phyloP scores from a whole-genome alignment of 2,888 invertebrate species.

The Idaea straminata region DNA sequence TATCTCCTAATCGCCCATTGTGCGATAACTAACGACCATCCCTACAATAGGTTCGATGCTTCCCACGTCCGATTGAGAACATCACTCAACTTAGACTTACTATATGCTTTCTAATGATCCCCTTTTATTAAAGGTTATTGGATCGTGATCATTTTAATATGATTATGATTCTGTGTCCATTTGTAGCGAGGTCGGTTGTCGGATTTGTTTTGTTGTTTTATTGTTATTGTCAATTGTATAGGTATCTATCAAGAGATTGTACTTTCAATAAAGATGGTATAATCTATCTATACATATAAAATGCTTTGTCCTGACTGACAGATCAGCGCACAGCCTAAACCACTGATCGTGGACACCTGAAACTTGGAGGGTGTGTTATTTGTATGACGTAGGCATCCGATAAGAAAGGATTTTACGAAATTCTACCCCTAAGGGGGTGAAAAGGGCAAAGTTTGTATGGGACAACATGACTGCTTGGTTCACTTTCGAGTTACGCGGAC shows the following conservation, averaged over 20 bases:
- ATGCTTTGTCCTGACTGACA: too few relatives aligned
- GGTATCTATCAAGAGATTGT: not conserved
- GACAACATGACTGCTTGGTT: too few relatives aligned
- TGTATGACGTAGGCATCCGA: too few relatives aligned
- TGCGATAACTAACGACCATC: slow-evolving; percentile 56
- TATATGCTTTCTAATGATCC: slow-evolving; percentile 12
- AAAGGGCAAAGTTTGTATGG: too few relatives aligned
- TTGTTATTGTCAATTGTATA: not conserved
- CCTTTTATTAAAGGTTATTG: slow-evolving; percentile 14
- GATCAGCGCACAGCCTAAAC: too few relatives aligned
- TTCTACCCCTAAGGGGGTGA: too few relatives aligned
- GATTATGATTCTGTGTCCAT: not conserved
- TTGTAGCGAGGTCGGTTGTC: not conserved
- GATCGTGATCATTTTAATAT: not conserved
- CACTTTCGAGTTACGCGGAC: too few relatives aligned
- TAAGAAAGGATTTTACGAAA: too few relatives aligned
- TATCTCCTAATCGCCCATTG: slow-evolving; percentile 67
- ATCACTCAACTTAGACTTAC: slow-evolving; percentile 15
- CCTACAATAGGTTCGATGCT: slow-evolving; percentile 41
- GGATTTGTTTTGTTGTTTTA: not conserved
- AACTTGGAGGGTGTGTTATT: too few relatives aligned
- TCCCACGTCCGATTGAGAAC: slow-evolving; percentile 28
- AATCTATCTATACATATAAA: too few relatives aligned
- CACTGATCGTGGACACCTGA: too few relatives aligned
- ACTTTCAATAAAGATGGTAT: not conserved